Base-by-base conservation (phyloP, 2,113 vertebrate genomes). In the Sorex araneus region DNA sequence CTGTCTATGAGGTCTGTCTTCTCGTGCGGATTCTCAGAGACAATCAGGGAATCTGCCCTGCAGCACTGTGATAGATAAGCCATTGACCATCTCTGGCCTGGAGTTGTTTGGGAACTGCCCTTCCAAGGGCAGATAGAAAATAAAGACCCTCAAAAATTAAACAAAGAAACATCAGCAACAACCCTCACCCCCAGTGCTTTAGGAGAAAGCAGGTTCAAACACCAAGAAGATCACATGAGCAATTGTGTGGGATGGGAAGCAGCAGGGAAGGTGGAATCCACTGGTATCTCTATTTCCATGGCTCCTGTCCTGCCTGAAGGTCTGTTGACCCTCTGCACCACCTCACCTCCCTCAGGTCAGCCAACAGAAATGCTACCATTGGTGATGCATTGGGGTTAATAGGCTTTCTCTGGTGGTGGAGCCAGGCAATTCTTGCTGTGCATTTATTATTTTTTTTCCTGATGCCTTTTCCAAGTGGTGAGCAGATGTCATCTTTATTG, bases 341-440 rank as follows among this genome's bases (percentile, higher is more conserved):
- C 50, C n/a, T 34, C 60, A 66, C 13, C 10, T 63, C 12, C 47
- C 13, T 94, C 81, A 63, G n/a, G 89, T 88, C 90, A 86, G 73
- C 60, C 67, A 90, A 87, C 50, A 82, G 88, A 78, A 87, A 70
- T 57, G 54, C 85, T 47, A 88, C 87, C 91, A 90, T 84, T 95
- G 93, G 77, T 45, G 25, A 96, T 95, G 34, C 40, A 87, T 89
- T 94, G 78, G 60, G 82, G 85, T 95, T 90, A 95, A 95, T 92
- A 74, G 90, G 71, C 73, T 80, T 95, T 90, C 86, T 86, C 63
- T 90, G 75, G 84, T 47, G 76, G 36, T 85, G 83, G 76, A 83
- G 63, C 80, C 85, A 85, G 80, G 32, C 19, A 77, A 63, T 89
- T 28, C 7, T 45, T 25, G 50, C 40, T 95, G 36, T 91, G 79